Evolutionary conservation across 2,888 invertebrate species (phyloP).

Genomic region (Perithous albicinctus): DNA sequence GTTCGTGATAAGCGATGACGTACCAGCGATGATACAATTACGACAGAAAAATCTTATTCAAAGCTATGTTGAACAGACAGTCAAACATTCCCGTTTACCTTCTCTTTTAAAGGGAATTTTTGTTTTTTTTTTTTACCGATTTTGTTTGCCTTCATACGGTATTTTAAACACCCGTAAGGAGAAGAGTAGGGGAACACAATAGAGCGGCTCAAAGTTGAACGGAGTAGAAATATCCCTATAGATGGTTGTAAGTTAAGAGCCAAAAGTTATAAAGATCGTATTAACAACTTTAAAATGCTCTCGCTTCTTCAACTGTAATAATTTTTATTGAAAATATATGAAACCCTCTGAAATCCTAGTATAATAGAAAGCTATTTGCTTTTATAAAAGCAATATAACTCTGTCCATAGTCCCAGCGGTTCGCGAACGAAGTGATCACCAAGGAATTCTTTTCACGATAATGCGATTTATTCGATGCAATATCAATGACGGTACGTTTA

Average conservation of each 20-base stretch:
- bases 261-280: background rate
- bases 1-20: background rate
- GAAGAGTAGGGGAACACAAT: background rate
- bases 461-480: conserved; percentile 63
- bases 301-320: background rate
- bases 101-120: background rate
- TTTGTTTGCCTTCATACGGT: background rate
- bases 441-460: conserved; percentile 46
- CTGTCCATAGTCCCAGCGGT: background rate
- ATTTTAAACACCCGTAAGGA: background rate
- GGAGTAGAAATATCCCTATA: background rate
- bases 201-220: background rate
- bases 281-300: conserved; percentile 11
- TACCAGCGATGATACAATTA: background rate
- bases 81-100: too few species aligned
- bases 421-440: conserved; percentile 20
- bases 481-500: conserved; percentile 56
- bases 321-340: conserved; percentile 24
- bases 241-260: background rate
- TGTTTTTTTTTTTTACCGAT: background rate
- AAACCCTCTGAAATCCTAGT: conserved; percentile 5
- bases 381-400: conserved; percentile 19
- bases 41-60: too few species aligned
- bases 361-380: conserved; percentile 7
- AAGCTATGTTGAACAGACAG: too few species aligned